A percentile compares a stretch with the other conserved stretches of the same genome.
Evolutionary conservation across 2,888 invertebrate species (phyloP).

Genomic region (Macropis europaea): DNA sequence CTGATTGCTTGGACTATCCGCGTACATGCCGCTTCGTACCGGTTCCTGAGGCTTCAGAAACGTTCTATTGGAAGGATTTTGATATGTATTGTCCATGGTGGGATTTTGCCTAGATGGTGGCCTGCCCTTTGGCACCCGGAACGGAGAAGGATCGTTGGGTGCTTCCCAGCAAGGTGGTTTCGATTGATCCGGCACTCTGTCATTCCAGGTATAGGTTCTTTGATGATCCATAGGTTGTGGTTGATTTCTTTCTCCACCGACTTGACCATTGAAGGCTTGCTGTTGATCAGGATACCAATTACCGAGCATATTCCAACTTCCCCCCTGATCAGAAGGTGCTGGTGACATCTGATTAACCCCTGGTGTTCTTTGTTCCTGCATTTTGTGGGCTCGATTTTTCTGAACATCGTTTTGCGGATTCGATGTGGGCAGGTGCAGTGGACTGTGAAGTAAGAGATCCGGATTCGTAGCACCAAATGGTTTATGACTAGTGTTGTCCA

Average conservation of each 20-base stretch:
- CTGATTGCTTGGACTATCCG: conserved; percentile 56
- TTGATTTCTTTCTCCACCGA: conserved; percentile 45
- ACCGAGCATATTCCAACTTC: conserved; percentile 65
- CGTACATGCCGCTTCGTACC: conserved; percentile 78
- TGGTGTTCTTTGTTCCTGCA: conserved; percentile 57
- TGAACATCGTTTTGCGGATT: conserved; percentile 52
- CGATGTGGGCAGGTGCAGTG: conserved; percentile 50
- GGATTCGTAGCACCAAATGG: conserved; percentile 43
- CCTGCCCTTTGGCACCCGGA: conserved; percentile 84
- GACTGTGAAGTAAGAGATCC: conserved; percentile 50
- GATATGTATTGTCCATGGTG: conserved; percentile 80
- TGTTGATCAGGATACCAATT: conserved; percentile 64
- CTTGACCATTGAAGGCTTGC: conserved; percentile 39
- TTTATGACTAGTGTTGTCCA: conserved; percentile 54
- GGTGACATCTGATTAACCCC: conserved; percentile 56
- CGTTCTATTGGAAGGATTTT: conserved; percentile 77
- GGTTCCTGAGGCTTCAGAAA: conserved; percentile 85
- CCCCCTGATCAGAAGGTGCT: conserved; percentile 60
- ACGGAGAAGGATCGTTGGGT: conserved; percentile 81
- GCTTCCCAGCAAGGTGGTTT: conserved; percentile 67
- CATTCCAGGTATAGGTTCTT: conserved; percentile 53
- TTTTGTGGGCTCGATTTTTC: conserved; percentile 56
- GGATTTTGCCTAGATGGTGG: conserved; percentile 83
- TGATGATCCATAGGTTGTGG: conserved; percentile 60
- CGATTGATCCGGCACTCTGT: conserved; percentile 53